Evolutionary conservation across 2,797 vertebrate species (phyloP), one percentile per base, ranked within the genome.

Genomic region (Ciconia nigra): DNA sequence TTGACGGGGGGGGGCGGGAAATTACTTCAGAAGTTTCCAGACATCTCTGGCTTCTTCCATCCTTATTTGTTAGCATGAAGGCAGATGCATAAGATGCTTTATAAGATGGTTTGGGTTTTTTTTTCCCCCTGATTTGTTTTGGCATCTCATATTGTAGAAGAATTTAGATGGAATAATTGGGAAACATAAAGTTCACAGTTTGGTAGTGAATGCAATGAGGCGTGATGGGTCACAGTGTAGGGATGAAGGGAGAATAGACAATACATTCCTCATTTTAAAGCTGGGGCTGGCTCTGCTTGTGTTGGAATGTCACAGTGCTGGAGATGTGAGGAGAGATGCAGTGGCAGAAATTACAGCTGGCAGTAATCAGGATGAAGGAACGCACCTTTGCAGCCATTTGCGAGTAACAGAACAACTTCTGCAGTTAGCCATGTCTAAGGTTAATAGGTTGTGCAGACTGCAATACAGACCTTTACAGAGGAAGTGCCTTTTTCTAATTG

Each of bases 261-360:
- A 59, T 33, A 28, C 9, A 7, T 44, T 90, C 33, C 39, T 77
- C 47, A 22, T n/a, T 84, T 72, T 76, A 69, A 93, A 26, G 11
- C 67, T 47, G 26, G 16, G 29, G 7, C 55, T 90, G 51, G 26
- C 15, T 47, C 62, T 83, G 83, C 24, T 70, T 58, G 8, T 47
- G n/a, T 41, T 84, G 62, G 25, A 83, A 33, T 44, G 35, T 24
- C 42, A 5, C 35, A 51, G 33, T 58, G 18, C 39, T 79, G 70
- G 91, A 79, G 37, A 71, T 44, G 42, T 37, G 42, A 37, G 46
- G 47, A 80, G 52, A 82, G 66, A 72, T 33, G 24, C 54, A 63
- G 54, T 11, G 79, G 85, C 85, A 96, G 93, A 96, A 95, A 89
- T 80, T 59, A 13, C 89, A 94, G 89, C 91, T 93, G 80, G 73